phyloP scores from a whole-genome alignment of 2,888 invertebrate genomes.

The Lasioglossum morio region DNA sequence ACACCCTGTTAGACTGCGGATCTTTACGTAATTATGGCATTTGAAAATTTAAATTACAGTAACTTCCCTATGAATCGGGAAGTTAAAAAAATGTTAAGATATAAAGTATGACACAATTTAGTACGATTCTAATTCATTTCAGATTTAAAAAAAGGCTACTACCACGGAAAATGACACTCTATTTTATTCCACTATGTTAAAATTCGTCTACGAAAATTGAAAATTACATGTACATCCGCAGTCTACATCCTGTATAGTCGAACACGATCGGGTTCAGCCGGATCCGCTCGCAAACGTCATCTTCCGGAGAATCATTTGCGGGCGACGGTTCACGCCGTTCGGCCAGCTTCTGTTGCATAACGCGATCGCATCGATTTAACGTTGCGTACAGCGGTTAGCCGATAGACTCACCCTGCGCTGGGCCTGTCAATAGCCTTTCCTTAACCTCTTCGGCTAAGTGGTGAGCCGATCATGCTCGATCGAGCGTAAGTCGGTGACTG shows the following conservation, averaged over 20 bases:
- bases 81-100: too few relatives aligned
- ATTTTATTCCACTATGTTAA: too few relatives aligned
- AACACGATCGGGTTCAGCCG: neutral
- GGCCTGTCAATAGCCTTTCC: constrained; percentile 42
- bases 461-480: constrained; percentile 65
- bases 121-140: too few relatives aligned
- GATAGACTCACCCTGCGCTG: constrained; percentile 22
- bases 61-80: too few relatives aligned
- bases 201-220: too few relatives aligned
- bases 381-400: constrained; percentile 13
- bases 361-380: constrained; percentile 20
- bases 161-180: too few relatives aligned
- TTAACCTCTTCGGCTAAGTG: constrained; percentile 59
- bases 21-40: too few relatives aligned
- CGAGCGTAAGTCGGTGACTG: constrained; percentile 67
- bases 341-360: constrained; percentile 4
- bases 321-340: neutral
- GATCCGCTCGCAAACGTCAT: neutral
- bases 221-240: too few relatives aligned
- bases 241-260: neutral
- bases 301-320: neutral
- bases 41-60: too few relatives aligned
- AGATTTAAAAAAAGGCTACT: too few relatives aligned
- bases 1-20: too few relatives aligned
- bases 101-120: too few relatives aligned